Evolutionary conservation across 2,888 invertebrate genomes (phyloP), one percentile per base, ranked within the genome.

Genomic region (Cataglyphis altisquamis): DNA sequence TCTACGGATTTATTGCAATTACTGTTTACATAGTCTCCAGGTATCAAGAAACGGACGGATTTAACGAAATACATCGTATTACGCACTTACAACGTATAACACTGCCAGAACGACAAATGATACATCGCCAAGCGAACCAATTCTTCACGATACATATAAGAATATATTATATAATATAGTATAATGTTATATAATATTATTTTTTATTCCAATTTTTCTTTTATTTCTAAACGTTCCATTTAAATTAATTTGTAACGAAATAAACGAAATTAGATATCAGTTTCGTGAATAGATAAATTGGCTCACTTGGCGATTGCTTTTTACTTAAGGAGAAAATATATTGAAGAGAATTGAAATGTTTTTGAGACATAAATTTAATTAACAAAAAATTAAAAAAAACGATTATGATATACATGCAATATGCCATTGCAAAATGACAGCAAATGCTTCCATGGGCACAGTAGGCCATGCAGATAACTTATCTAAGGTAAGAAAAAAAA

Each of bases 391-490:
- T 29, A 29, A 29, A 86, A 84, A 72, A 72, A 88, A 75, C 74
- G 84, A 81, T 82, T 90, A 48, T 32, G 64, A 64, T 45, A 36
- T 36, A 91, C 83, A 83, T 75, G 88, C 86, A 87, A 89, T 52
- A 52, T 87, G 87, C 90, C 86, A 86, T 90, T 91, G 88, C 86
- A 85, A 78, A 85, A 77, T 86, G 88, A 91, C 89, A 91, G 88
- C 87, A 88, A 91, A 92, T 93, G 92, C 93, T 93, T 93, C 93
- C 93, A 93, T 92, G 91, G 92, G 92, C 91, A 88, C 88, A 83
- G 89, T 90, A 89, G 88, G 89, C 91, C 92, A 91, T 88, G 90
- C 90, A 91, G 89, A 89, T 87, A 87, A 75, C 66, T 74, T 74
- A 66, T 66, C 66, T 75, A 32, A 75, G 36, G 21, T 64, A 87